Percentiles rank a stretch among this genome's conserved stretches.
Conservation (phyloP, 2,888 invertebrate species). For the Cryptocheilus praepositus region DNA sequence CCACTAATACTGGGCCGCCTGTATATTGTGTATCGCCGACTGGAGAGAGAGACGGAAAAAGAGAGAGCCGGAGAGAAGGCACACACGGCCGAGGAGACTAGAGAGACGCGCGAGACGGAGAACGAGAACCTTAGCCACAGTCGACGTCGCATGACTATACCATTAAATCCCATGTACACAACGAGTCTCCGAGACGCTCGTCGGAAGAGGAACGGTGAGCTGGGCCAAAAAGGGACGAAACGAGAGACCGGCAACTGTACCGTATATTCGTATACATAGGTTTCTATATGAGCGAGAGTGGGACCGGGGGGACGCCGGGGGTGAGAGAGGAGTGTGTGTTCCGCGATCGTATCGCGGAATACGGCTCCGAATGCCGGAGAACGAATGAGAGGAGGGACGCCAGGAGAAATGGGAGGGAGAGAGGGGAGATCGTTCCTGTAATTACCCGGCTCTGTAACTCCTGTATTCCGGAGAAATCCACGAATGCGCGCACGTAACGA, state of each 20-base stretch:
- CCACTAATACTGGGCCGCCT: slow-evolving; percentile 58
- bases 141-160: slow-evolving; percentile 65
- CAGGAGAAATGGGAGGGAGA: neutral
- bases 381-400: neutral
- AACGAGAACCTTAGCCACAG: slow-evolving; percentile 28
- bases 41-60: slow-evolving; percentile 19
- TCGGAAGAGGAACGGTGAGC: slow-evolving; percentile 1
- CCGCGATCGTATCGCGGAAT: slow-evolving; percentile 12
- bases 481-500: too few relatives aligned
- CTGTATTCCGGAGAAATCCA: too few relatives aligned
- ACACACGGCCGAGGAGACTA: slow-evolving; percentile 5
- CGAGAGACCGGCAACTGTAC: slow-evolving; percentile 5
- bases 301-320: slow-evolving; percentile 4
- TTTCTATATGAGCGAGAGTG: neutral
- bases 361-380: slow-evolving; percentile 5
- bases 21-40: slow-evolving; percentile 19
- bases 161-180: slow-evolving; percentile 63
- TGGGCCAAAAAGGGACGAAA: slow-evolving; percentile 1
- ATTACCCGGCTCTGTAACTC: too few relatives aligned
- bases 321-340: slow-evolving; percentile 7
- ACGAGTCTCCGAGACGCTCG: neutral
- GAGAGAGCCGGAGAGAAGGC: slow-evolving; percentile 13
- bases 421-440: too few relatives aligned
- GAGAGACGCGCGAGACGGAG: neutral
- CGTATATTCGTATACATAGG: slow-evolving; percentile 5